These are phyloP conservation scores for Toxostoma redivivum DNA, from an alignment of 2,113 vertebrate genomes.

Conservation along the genomic window DNA sequence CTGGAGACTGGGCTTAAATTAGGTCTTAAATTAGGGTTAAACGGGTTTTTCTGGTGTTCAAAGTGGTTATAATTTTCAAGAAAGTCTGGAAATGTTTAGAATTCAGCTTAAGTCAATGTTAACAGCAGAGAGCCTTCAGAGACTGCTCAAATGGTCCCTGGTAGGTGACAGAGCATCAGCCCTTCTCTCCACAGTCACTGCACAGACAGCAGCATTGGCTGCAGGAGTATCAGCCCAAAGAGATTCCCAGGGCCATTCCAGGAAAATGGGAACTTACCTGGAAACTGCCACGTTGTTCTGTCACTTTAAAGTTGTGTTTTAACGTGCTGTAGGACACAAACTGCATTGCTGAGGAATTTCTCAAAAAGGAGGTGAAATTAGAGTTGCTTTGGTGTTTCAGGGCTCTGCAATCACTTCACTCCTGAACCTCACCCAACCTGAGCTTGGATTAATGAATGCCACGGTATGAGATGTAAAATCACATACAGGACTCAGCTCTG, in stretches of 20 bases:
- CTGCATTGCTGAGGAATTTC: neutral
- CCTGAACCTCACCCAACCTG: neutral
- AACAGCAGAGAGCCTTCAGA: neutral
- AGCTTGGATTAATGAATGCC: neutral
- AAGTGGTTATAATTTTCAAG: neutral
- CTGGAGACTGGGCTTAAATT: neutral
- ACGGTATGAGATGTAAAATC: neutral
- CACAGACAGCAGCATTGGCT: neutral
- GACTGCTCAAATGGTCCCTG: neutral
- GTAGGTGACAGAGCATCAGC: neutral
- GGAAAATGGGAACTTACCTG: neutral
- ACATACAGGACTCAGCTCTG: neutral
- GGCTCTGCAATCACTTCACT: rapidly evolving
- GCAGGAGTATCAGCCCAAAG: rapidly evolving
- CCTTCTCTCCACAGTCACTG: neutral
- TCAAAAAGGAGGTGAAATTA: neutral
- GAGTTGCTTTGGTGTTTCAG: neutral
- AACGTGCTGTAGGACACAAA: neutral
- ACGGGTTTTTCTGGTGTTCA: neutral
- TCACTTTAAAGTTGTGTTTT: neutral
- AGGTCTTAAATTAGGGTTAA: neutral
- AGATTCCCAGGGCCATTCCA: neutral
- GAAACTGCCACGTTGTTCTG: neutral
- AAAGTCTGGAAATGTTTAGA: neutral
- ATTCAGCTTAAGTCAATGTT: neutral